Evolutionary conservation across 2,113 vertebrate genomes (phyloP).

Genomic region (rat (Rattus norvegicus)): GRCr8 NC_086026.1:37289501-37290000

Average conservation of each 20-base stretch:
- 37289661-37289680: constrained; percentile 10
- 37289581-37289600: background rate
- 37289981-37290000: constrained; percentile 83
- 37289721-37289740: constrained; percentile 44
- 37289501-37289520: background rate
- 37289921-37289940: constrained; percentile 85
- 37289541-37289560: constrained; percentile 18
- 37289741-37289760: background rate
- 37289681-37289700: constrained; percentile 52
- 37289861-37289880: constrained; percentile 79
- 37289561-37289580: background rate
- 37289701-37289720: constrained; percentile 69
- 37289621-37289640: background rate
- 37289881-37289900: constrained; percentile 81
- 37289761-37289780: constrained; percentile 61
- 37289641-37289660: constrained; percentile 10
- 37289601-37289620: background rate
- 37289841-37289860: constrained; percentile 81
- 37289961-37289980: constrained; percentile 84
- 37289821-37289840: constrained; percentile 76
- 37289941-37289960: constrained; percentile 87
- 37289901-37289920: constrained; percentile 84
- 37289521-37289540: constrained; percentile 38
- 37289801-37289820: constrained; percentile 23
- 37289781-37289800: constrained; percentile 60